Conservation (phyloP, 1,140 invertebrate species). For the Aphaenogaster rudis region DNA sequence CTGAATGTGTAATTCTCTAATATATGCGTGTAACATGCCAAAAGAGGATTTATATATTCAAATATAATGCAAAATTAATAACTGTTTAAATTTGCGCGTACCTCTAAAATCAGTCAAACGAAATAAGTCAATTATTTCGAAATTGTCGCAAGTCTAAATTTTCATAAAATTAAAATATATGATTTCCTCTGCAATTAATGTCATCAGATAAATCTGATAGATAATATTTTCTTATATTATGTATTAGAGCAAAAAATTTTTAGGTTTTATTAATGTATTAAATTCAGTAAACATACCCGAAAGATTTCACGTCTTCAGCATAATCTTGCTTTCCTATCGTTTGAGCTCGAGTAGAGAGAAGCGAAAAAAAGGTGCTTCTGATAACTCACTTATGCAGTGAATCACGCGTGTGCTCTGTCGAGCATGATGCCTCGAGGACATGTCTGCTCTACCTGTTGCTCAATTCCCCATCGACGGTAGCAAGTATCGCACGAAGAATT, state of each 20-base stretch:
- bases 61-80: neutral
- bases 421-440: conserved; percentile 79
- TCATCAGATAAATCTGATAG: neutral
- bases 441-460: conserved; percentile 83
- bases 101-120: neutral
- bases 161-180: neutral
- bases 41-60: neutral
- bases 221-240: neutral
- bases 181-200: neutral
- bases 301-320: neutral
- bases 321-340: neutral
- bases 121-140: neutral
- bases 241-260: neutral
- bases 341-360: conserved; percentile 37
- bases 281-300: neutral
- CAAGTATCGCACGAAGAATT: conserved; percentile 76
- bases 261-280: neutral
- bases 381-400: conserved; percentile 80
- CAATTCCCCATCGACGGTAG: conserved; percentile 76
- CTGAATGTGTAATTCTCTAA: neutral
- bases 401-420: conserved; percentile 76
- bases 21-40: neutral
- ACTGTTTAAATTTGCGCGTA: neutral
- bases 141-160: neutral
- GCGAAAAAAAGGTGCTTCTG: conserved; percentile 76